Evolutionary conservation across 1,140 invertebrate species (phyloP), one percentile per base, ranked within the genome.

Genomic region (Nixonia krombeini): DNA sequence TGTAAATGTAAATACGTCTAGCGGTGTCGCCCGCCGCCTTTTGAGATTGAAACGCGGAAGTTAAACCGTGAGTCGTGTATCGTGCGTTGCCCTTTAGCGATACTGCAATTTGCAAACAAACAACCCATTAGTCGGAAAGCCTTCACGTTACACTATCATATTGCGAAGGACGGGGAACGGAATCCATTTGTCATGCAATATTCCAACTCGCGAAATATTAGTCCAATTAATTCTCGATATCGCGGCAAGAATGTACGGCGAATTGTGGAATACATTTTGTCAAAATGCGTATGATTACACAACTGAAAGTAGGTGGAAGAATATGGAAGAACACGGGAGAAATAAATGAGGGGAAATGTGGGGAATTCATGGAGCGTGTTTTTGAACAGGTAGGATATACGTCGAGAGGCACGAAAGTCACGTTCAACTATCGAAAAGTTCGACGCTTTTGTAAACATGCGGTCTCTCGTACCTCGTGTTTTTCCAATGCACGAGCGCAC

Each of bases 11-110:
- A 31, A 26, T 40, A 74, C 33, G 29, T 38, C 37, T 41, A 47
- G 42, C 21, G 45, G 57, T 59, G 47, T 42, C 29, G 35, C 18
- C 37, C 13, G 46, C 25, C 35, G 23, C 42, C 37, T 62, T 56
- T 70, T 55, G 41, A 42, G 47, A 78, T 78, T 74, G 73, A 77
- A 77, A 78, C 57, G 72, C 62, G 40, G 40, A 77, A 78, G 70
- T 76, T 75, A 72, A 78, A 76, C 74, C 75, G 29, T 9, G 72
- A 79, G 76, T 73, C 65, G 55, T 74, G 73, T 78, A 79, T 79
- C 75, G 78, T 74, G 77, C 64, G 68, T 18, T 80, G 76, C 78
- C 76, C 78, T 79, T 80, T 80, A 80, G 75, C 77, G 55, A 70
- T 76, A 70, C 31, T 53, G 31, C 74, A 77, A 78, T 79, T 79